Percentiles rank a stretch among this genome's conserved stretches.
These are phyloP conservation scores for Dicyrtoma fusca DNA, from an alignment of 2,888 invertebrate genomes.

Conservation along the genomic window DNA sequence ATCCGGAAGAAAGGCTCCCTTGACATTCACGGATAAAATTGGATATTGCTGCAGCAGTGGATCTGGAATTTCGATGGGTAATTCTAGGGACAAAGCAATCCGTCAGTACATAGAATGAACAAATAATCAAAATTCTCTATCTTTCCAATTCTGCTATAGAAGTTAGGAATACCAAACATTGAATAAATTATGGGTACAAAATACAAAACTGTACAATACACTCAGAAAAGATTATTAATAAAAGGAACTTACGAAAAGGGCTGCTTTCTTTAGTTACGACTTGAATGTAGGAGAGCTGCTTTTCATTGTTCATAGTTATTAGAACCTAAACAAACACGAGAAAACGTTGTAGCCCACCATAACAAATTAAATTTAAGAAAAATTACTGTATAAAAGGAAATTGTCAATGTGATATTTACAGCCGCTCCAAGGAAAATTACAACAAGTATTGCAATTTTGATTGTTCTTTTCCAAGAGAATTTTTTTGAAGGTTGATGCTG, in stretches of 20 bases:
- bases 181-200: too few relatives aligned
- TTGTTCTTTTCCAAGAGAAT: constrained; percentile 46
- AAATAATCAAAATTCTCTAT: too few relatives aligned
- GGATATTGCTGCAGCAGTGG: constrained; percentile 45
- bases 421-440: constrained; percentile 43
- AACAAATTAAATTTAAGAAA: too few relatives aligned
- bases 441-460: constrained; percentile 49
- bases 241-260: constrained; percentile 28
- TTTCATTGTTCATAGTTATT: constrained; percentile 49
- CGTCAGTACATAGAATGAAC: too few relatives aligned
- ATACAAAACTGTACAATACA: too few relatives aligned
- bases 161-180: too few relatives aligned
- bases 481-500: constrained; percentile 38
- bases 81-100: constrained; percentile 36
- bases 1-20: constrained; percentile 67
- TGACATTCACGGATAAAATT: constrained; percentile 63
- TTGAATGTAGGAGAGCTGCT: constrained; percentile 15
- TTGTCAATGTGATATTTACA: too few relatives aligned
- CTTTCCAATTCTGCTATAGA: too few relatives aligned
- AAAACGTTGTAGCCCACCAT: too few relatives aligned
- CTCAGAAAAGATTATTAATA: not conserved
- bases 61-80: constrained; percentile 41
- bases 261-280: constrained; percentile 25
- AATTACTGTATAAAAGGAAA: too few relatives aligned
- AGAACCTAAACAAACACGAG: constrained; percentile 37